Percentiles rank a stretch among this genome's conserved stretches.
Conservation (phyloP, 2,113 vertebrate genomes). For the Cyanocitta stelleri region DNA sequence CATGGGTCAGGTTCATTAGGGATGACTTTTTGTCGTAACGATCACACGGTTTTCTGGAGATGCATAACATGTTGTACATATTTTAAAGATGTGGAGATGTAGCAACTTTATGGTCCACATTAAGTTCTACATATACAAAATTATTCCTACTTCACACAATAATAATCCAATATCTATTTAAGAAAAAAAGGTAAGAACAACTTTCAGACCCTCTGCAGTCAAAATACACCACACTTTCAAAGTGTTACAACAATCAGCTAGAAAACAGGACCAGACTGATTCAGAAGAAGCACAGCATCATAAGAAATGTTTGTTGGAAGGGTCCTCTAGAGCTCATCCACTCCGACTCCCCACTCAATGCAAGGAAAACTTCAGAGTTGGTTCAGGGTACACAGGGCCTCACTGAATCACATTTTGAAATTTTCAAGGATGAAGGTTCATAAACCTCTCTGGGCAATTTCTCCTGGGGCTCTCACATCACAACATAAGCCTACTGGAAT, state of each 20-base stretch:
- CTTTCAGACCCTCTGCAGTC: background rate
- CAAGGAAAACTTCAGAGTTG: background rate
- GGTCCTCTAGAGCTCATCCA: background rate
- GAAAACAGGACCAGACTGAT: background rate
- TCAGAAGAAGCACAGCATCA: background rate
- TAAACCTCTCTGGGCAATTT: background rate
- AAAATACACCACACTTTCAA: background rate
- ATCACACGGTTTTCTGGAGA: background rate
- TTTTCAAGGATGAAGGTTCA: background rate
- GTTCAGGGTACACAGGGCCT: background rate
- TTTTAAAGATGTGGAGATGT: background rate
- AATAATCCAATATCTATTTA: background rate
- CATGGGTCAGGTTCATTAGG: background rate
- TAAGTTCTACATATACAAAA: background rate
- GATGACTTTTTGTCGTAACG: background rate
- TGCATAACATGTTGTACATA: background rate
- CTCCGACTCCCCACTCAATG: background rate
- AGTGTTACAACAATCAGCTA: background rate
- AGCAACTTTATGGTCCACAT: background rate
- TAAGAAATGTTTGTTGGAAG: background rate
- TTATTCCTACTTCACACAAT: background rate
- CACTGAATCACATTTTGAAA: background rate
- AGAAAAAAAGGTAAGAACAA: background rate
- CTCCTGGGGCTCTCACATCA: background rate
- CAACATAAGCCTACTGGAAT: background rate